Conservation (phyloP, 2,888 invertebrate species). For the Perizoma affinitatum region DNA sequence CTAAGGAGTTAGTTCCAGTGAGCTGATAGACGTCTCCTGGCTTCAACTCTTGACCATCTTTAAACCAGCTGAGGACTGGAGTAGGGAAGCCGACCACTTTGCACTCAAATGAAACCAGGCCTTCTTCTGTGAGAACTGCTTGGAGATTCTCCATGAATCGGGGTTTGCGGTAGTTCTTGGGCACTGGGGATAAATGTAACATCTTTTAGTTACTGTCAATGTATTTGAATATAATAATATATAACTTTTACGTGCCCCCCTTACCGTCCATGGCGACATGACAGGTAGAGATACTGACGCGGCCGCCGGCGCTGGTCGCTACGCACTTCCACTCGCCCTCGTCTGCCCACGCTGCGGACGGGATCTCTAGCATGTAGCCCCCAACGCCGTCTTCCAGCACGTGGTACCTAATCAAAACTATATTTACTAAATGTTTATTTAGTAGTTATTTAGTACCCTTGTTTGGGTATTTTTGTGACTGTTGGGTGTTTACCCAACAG, state of each 20-base stretch:
- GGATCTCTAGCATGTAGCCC: constrained; percentile 90
- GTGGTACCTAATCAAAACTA: constrained; percentile 79
- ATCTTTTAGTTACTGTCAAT: too few relatives aligned
- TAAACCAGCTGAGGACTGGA: constrained; percentile 94
- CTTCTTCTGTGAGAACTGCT: constrained; percentile 95
- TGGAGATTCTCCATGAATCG: constrained; percentile 95
- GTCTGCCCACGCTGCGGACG: constrained; percentile 90
- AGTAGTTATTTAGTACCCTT: too few relatives aligned
- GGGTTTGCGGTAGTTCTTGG: constrained; percentile 95
- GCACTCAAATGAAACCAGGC: constrained; percentile 95
- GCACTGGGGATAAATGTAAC: constrained; percentile 84
- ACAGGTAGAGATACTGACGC: constrained; percentile 90
- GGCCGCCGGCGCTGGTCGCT: constrained; percentile 89
- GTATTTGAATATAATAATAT: too few relatives aligned
- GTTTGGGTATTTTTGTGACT: too few relatives aligned
- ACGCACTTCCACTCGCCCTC: constrained; percentile 96
- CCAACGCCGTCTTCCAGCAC: constrained; percentile 93
- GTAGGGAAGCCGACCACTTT: constrained; percentile 97
- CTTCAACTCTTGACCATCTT: constrained; percentile 95
- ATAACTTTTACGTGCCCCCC: neutral
- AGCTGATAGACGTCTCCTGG: constrained; percentile 96
- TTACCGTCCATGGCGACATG: constrained; percentile 91
- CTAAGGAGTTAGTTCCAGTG: constrained; percentile 93
- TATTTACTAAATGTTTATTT: too few relatives aligned
- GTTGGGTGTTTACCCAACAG: too few relatives aligned